Conservation (phyloP, 2,797 vertebrate species). For the Phataginus tricuspis region DNA sequence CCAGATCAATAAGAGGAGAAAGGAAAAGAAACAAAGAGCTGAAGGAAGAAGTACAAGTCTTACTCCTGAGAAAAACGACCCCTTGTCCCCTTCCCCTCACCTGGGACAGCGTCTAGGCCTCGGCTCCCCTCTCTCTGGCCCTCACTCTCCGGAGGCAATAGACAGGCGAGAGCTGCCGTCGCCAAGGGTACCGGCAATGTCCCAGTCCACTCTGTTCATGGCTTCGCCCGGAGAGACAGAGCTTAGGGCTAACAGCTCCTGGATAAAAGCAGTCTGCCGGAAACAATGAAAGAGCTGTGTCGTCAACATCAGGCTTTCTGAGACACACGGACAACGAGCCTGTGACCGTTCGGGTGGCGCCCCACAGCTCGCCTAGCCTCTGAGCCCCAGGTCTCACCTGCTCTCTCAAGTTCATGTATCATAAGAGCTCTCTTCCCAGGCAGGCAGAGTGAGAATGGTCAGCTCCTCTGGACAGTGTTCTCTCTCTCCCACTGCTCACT, state of each 20-base stretch:
- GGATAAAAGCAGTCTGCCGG: slow-evolving; percentile 69
- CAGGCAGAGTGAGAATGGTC: slow-evolving; percentile 56
- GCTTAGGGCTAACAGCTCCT: neutral
- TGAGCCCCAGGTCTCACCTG: slow-evolving; percentile 26
- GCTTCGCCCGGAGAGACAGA: neutral
- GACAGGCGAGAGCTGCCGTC: neutral
- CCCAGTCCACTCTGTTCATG: neutral
- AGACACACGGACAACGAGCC: slow-evolving; percentile 55
- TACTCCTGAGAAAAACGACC: neutral
- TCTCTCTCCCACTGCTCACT: neutral
- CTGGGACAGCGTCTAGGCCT: neutral
- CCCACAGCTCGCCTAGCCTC: neutral
- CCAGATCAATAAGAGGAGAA: neutral
- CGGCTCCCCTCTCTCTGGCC: neutral
- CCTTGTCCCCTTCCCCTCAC: neutral
- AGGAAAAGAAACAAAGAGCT: neutral
- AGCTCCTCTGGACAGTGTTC: slow-evolving; percentile 40
- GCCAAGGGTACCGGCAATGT: neutral
- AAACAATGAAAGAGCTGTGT: neutral
- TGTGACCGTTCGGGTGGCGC: neutral
- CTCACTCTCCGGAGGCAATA: neutral
- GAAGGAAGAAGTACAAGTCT: neutral
- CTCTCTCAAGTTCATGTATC: slow-evolving; percentile 40
- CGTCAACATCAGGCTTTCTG: slow-evolving; percentile 42
- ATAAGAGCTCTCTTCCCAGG: slow-evolving; percentile 27